These are phyloP conservation scores for Microcaecilia unicolor DNA, from an alignment of 2,797 vertebrate genomes.

Conservation along the genomic window DNA sequence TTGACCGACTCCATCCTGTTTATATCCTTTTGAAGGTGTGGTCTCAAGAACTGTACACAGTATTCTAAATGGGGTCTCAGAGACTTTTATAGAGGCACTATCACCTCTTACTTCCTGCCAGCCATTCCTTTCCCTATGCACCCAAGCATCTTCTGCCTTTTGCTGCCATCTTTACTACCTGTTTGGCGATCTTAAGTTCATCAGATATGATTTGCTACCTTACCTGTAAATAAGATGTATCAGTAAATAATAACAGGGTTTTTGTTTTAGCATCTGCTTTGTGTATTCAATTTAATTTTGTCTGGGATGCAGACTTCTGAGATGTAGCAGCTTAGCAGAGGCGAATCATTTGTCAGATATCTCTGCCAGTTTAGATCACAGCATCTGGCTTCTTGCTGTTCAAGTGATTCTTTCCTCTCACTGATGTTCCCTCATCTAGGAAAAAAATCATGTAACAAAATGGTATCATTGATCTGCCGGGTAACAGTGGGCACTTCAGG, in stretches of 20 bases:
- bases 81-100: too few relatives aligned
- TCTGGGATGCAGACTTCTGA: conserved; percentile 49
- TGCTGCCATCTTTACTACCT: too few relatives aligned
- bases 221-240: conserved; percentile 53
- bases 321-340: conserved; percentile 54
- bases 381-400: conserved; percentile 50
- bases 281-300: conserved; percentile 56
- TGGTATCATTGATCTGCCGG: conserved; percentile 49
- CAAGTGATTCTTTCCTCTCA: conserved; percentile 57
- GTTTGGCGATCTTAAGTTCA: too few relatives aligned
- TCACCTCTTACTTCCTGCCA: too few relatives aligned
- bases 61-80: too few relatives aligned
- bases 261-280: conserved; percentile 34
- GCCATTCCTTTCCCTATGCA: too few relatives aligned
- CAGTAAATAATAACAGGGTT: conserved; percentile 1
- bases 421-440: conserved; percentile 57
- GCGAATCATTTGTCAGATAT: conserved; percentile 48
- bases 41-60: too few relatives aligned
- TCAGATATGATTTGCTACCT: conserved; percentile 40
- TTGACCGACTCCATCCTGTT: too few relatives aligned
- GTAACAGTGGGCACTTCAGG: conserved; percentile 38
- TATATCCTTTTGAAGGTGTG: too few relatives aligned
- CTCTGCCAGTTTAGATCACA: conserved; percentile 38
- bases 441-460: conserved; percentile 48
- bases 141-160: too few relatives aligned